Conservation (phyloP, 2,113 vertebrate species). For the Anthoscopus minutus region DNA sequence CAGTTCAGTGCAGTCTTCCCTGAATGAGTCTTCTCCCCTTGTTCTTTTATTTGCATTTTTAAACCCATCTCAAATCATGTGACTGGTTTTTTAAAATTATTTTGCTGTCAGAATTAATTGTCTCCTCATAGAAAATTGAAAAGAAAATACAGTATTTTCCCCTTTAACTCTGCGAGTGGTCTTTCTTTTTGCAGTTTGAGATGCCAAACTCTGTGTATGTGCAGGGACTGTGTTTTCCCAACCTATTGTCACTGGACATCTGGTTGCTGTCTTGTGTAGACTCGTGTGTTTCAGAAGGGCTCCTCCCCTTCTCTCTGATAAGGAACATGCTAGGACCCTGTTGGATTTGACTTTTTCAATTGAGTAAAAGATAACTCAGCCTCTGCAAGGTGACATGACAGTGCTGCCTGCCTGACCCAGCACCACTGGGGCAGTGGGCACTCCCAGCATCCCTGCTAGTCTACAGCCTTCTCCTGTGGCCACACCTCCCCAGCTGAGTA, state of each 20-base stretch:
- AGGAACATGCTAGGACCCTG: background rate
- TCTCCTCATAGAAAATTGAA: slow-evolving; percentile 15
- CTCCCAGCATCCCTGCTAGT: background rate
- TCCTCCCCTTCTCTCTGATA: background rate
- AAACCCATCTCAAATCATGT: background rate
- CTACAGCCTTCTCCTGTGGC: background rate
- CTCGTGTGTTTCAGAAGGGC: background rate
- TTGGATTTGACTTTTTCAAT: background rate
- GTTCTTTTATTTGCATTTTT: slow-evolving; percentile 44
- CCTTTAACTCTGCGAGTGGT: background rate
- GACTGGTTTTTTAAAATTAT: slow-evolving; percentile 3
- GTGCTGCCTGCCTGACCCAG: background rate
- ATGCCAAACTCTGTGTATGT: accelerated
- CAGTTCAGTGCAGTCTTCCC: background rate
- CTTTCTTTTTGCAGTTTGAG: background rate
- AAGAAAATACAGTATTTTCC: slow-evolving; percentile 38
- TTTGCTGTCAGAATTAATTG: slow-evolving; percentile 30
- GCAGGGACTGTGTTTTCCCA: background rate
- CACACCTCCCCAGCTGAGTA: background rate
- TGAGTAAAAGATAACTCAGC: background rate
- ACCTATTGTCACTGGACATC: background rate
- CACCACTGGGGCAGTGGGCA: background rate
- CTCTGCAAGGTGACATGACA: background rate
- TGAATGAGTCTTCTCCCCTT: background rate
- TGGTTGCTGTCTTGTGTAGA: background rate